Evolutionary conservation across 2,113 vertebrate genomes (phyloP).

Genomic region (Stictonetta naevosa): DNA sequence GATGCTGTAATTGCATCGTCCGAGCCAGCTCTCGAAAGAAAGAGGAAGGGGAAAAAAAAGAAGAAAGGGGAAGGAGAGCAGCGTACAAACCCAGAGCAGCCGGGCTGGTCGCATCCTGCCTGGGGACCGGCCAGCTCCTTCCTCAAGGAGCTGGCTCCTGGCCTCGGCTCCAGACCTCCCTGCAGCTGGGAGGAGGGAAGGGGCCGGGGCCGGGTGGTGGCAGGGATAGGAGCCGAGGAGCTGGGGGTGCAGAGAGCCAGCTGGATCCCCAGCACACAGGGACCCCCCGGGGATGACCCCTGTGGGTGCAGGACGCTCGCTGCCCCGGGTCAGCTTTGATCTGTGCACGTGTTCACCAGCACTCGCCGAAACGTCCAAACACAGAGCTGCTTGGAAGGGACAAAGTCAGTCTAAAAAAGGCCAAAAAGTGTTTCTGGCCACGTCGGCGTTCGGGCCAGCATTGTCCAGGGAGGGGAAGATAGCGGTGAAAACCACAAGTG

Average conservation of each 20-base stretch:
- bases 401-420: neutral
- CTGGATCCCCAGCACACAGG: neutral
- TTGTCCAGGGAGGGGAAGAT: neutral
- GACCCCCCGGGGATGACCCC: neutral
- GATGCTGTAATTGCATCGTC: neutral
- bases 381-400: neutral
- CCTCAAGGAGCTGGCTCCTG: neutral
- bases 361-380: neutral
- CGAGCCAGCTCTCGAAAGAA: neutral
- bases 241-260: neutral
- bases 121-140: neutral
- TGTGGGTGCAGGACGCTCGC: neutral
- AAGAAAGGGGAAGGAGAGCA: neutral
- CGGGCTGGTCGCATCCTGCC: neutral
- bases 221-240: neutral
- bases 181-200: neutral
- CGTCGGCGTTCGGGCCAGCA: neutral
- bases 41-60: neutral
- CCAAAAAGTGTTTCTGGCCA: neutral
- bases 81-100: accelerated
- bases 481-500: neutral
- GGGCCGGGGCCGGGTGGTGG: neutral
- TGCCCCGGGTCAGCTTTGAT: neutral
- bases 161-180: neutral
- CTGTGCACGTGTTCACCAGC: neutral